Conservation (phyloP, 1,140 invertebrate species). For the Hormaphis cornu region DNA sequence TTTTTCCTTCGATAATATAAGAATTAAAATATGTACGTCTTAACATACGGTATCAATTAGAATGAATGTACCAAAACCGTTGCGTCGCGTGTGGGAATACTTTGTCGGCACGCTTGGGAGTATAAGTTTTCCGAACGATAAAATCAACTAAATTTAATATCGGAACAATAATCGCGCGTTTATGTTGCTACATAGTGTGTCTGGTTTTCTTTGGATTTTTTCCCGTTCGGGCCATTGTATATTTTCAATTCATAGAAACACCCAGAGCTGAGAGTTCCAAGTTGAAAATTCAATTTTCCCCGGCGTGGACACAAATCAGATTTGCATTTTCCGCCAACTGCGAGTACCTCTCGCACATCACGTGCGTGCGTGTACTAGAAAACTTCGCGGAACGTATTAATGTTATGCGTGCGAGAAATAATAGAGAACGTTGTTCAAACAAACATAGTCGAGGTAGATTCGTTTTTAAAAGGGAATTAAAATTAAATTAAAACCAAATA, state of each 20-base stretch:
- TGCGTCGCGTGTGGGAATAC: too few species aligned
- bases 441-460: neutral
- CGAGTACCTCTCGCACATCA: too few species aligned
- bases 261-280: neutral
- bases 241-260: conserved; percentile 15
- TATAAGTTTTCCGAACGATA: too few species aligned
- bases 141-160: too few species aligned
- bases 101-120: too few species aligned
- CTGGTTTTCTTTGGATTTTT: neutral
- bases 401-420: neutral
- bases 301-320: conserved; percentile 8
- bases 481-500: too few species aligned
- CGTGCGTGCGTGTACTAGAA: neutral
- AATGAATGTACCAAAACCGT: too few species aligned
- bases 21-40: too few species aligned
- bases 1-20: too few species aligned
- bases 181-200: too few species aligned
- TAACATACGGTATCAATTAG: too few species aligned
- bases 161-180: too few species aligned
- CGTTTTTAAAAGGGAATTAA: neutral
- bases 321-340: conserved; percentile 16
- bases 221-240: neutral
- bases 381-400: neutral
- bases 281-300: conserved; percentile 10
- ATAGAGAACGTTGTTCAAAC: neutral